Base-by-base conservation (phyloP, 1,140 invertebrate genomes). In the Gonatopus flavifemur region DNA sequence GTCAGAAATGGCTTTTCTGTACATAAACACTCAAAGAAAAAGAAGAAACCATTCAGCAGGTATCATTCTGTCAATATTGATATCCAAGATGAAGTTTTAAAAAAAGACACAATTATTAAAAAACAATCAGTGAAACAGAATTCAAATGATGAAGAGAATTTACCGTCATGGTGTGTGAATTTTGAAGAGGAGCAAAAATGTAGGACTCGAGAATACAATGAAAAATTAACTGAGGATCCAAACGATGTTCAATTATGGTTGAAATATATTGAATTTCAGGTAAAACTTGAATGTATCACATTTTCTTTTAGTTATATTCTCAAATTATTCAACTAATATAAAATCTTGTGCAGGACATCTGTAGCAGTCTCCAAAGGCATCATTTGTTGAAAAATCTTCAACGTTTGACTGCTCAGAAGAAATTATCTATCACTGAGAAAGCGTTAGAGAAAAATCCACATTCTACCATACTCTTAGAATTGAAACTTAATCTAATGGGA, bases 191-290 rank as follows among this genome's bases (percentile, higher is more conserved):
- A 82, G 22, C 70, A 81, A 33, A 71, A 70, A 25, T 55, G 57
- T 41, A 77, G 65, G 54, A 83, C 77, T 25, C 70, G 74, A 62
- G 64, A 71, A 43, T 84, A 77, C 60, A 84, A 84, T 59, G 65
- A 77, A 62, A 64, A 68, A 44, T 60, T 84, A 16, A 38, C 62
- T 10, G 68, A 83, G 45, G 62, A 80, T 51, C 80, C 82, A 16
- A 55, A 69, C 25, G 69, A 85, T 66, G 55, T 84, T 25, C 48
- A 79, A 35, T 53, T 75, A 18, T 85, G 84, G 78, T 58, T 85
- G 30, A 67, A 85, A 59, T 85, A 84, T 61, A 59, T 82, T 7
- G 56, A 80, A 19, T 81, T 82, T 66, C 83, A 86, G 80, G 83
- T 76, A 54, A 47, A 36, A n/a, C n/a, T n/a, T n/a, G n/a, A n/a